Percentiles rank a stretch among this genome's conserved stretches.
Conservation (phyloP, 2,888 invertebrate species). For the Mythimna albipuncta region DNA sequence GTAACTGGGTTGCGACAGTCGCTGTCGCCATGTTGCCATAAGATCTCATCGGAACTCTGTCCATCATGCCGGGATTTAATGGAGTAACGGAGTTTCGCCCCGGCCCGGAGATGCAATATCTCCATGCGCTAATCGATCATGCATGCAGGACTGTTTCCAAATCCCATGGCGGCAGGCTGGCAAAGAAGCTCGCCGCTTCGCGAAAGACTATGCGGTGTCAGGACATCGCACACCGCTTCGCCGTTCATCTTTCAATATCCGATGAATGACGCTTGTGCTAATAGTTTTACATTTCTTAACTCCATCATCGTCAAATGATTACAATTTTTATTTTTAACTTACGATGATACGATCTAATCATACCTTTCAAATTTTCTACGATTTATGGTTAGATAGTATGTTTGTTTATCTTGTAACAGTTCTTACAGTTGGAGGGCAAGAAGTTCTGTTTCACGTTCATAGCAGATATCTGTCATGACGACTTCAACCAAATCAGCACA, state of each 20-base stretch:
- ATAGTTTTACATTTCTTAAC: background rate
- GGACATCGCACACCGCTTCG: background rate
- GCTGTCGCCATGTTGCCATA: too few relatives aligned
- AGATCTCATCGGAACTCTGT: too few relatives aligned
- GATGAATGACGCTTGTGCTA: too few relatives aligned
- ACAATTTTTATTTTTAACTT: background rate
- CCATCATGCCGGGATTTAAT: too few relatives aligned
- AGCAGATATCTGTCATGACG: slow-evolving; percentile 96
- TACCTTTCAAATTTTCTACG: background rate
- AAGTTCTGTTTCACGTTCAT: slow-evolving; percentile 97
- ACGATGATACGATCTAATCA: background rate
- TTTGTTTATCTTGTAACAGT: slow-evolving; percentile 67
- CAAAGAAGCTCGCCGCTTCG: too few relatives aligned
- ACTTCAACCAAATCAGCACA: slow-evolving; percentile 94
- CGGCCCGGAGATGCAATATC: too few relatives aligned
- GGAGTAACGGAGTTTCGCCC: too few relatives aligned
- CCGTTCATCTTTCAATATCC: background rate
- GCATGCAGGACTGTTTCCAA: too few relatives aligned
- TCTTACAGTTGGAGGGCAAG: slow-evolving; percentile 80
- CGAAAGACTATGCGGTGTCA: too few relatives aligned
- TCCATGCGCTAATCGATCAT: too few relatives aligned
- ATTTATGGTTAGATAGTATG: background rate
- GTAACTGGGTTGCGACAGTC: too few relatives aligned
- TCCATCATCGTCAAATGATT: background rate
- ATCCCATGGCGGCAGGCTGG: too few relatives aligned